A percentile compares a stretch with the other conserved stretches of the same genome.
Evolutionary conservation across 2,888 invertebrate genomes (phyloP).

Genomic region (Standfussiana lucernea): DNA sequence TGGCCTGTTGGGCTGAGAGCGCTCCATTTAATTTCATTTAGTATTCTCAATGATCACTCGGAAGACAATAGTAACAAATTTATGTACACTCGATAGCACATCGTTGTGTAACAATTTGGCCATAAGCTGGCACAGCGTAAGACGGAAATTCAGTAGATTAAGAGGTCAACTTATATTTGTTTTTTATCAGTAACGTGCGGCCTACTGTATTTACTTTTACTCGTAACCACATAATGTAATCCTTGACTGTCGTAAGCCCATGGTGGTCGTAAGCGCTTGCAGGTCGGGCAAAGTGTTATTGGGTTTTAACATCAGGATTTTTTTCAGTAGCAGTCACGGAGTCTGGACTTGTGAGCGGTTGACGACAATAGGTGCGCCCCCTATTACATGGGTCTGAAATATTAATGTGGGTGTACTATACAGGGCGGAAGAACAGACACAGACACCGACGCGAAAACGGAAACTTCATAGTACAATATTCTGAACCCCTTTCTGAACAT

Average conservation of each 20-base stretch:
- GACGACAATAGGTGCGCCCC: not conserved
- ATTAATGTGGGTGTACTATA: not conserved
- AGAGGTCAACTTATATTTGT: too few species aligned
- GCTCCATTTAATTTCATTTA: not conserved
- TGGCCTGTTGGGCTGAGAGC: not conserved
- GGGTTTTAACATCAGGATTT: not conserved
- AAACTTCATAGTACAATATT: too few species aligned
- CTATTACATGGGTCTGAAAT: too few species aligned
- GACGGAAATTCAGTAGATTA: not conserved
- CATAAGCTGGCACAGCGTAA: not conserved
- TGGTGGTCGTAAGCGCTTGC: not conserved
- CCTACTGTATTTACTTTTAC: not conserved
- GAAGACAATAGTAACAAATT: not conserved
- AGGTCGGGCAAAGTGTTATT: not conserved
- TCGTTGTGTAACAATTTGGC: not conserved
- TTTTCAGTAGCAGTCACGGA: not conserved
- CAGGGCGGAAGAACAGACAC: too few species aligned
- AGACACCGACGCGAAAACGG: too few species aligned
- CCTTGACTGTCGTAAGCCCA: not conserved
- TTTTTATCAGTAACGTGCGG: not conserved
- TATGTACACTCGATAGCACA: not conserved
- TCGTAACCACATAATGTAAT: not conserved
- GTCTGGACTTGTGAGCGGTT: not conserved
- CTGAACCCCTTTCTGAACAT: too few species aligned
- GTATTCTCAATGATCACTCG: conserved; percentile 2